Evolutionary conservation across 2,888 invertebrate species (phyloP), one percentile per base, ranked within the genome.

Genomic region (Agrochola lota): DNA sequence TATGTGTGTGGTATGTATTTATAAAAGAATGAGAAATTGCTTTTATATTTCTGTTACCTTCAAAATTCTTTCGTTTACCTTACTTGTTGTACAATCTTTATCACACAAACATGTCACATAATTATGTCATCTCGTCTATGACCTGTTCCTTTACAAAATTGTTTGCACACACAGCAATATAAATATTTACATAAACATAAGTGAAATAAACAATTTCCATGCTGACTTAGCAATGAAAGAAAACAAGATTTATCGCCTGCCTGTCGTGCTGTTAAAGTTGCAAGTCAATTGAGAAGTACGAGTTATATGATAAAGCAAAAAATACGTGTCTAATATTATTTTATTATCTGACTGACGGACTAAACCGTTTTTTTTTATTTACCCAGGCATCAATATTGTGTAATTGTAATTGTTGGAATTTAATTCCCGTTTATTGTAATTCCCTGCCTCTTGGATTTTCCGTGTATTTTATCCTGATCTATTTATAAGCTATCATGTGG

Each of bases 181-280:
- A 84, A 80, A 70, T 68, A 81, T 81, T 77, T 72, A 62, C 57
- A 63, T 71, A 85, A 73, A 80, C 57, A 60, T 70, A 81, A 20
- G 57, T 69, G 35, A 55, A 80, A 80, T 73, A 77, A 86, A 75
- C 72, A 74, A 79, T 83, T 75, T 77, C 68, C 74, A 80, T 75
- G 43, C 35, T n/a, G 49, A 77, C 43, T 83, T 64, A 72, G 57
- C 78, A 79, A 77, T 66, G 64, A 77, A 77, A 86, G 74, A 83
- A 86, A 86, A 85, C 72, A 77, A 71, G 74, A 83, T 83, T 86
- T 83, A 85, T 86, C 71, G 74, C n/a, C 30, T 60, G 77, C 40
- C 62, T 71, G 68, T 69, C 72, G 68, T 74, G 57, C 43, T 63
- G 46, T 26, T 77, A 49, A 52, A 80, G 74, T 71, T 68, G 74